phyloP scores from a whole-genome alignment of 2,113 vertebrate species.

The Naja naja region DNA sequence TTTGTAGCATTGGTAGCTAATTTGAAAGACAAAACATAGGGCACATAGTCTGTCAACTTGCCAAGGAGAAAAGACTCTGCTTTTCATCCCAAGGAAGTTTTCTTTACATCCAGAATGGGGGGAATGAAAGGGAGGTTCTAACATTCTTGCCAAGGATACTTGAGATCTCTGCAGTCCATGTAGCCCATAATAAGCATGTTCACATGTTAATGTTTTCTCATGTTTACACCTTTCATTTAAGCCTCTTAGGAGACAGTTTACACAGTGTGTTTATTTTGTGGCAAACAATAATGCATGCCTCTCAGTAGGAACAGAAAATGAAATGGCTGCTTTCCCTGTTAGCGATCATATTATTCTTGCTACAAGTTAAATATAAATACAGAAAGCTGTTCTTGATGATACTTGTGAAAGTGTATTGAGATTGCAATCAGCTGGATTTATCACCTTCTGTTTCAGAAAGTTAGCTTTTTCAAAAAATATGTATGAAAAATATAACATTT shows the following conservation, averaged over 20 bases:
- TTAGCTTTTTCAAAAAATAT: not conserved
- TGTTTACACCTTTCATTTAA: not conserved
- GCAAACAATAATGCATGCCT: not conserved
- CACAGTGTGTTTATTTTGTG: not conserved
- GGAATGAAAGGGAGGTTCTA: not conserved
- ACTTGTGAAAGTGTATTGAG: conserved; percentile 9
- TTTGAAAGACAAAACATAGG: not conserved
- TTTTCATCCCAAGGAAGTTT: not conserved
- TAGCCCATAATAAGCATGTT: not conserved
- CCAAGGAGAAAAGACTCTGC: not conserved
- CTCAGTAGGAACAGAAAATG: not conserved
- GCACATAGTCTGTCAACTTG: not conserved
- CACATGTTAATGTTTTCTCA: not conserved
- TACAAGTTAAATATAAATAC: conserved; percentile 16
- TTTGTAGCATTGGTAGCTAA: not conserved
- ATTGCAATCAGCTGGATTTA: not conserved
- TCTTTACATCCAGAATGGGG: not conserved
- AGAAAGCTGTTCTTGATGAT: not conserved
- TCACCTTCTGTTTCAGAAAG: not conserved
- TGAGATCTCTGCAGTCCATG: not conserved
- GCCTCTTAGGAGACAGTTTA: not conserved
- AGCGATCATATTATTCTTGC: not conserved
- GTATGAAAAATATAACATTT: not conserved
- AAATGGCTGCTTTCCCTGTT: not conserved
- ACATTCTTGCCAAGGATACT: not conserved